Base-by-base conservation (phyloP, 2,113 vertebrate species). In the Illadopsis cleaveri region DNA sequence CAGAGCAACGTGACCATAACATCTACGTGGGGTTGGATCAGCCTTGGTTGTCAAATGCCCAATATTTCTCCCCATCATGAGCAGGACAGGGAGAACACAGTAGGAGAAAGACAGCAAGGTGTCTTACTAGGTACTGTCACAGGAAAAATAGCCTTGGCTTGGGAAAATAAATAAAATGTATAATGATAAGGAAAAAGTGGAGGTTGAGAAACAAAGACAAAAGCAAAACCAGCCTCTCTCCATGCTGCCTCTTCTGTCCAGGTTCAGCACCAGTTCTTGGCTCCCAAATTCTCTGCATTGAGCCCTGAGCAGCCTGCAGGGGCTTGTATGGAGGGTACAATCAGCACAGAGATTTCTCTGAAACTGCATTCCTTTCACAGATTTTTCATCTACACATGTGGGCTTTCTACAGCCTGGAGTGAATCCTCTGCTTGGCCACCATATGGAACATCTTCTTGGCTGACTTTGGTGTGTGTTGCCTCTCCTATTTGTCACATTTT, bases 401-500 rank as follows among this genome's bases (percentile, higher is more conserved):
- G 25, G 12, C 16, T 68, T 85, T 66, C 38, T 27, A 8, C 9
- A 44, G 8, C 42, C 22, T 17, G 0, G 10, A 30, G 16, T 31
- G 48, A 51, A 15, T 33, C 73, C 73, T 62, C 47, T 78, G 35
- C 61, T 58, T 58, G n/a, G 57, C 33, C 5, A 27, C 22, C 10
- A 10, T 24, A 11, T 22, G 27, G 14, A 35, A 5, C 12, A 20
- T 24, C 20, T 79, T 1, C n/a, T 60, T 25, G 0, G 0, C 37
- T 33, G 23, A 5, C 12, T 28, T 64, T 38, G 25, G 20, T 6
- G 20, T 57, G 15, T 45, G 28, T 11, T 78, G 4, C 13, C 5
- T 70, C 10, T 75, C 25, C 28, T 28, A 11, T 50, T 77, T 60
- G 18, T 58, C 25, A 22, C 7, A 0, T 8, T 54, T 35, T 35